Base-by-base conservation (phyloP, 2,888 invertebrate species). In the Halictus ligatus region DNA sequence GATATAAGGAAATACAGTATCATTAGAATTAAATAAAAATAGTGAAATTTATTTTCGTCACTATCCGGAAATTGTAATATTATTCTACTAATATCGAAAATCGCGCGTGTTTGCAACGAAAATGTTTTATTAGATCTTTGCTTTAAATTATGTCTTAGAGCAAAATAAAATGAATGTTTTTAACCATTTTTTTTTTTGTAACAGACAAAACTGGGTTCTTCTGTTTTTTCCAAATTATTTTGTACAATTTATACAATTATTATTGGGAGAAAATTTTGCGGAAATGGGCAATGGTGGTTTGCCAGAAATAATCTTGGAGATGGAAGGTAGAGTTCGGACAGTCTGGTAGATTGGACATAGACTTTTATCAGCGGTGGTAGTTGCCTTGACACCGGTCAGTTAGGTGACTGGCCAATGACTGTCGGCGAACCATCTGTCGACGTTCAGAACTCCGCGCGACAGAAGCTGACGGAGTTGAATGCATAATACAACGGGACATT, bases 401-500 rank as follows among this genome's bases (percentile, higher is more conserved):
- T 73, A 50, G 21, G 25, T 73, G 48, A 29, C 73, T 50, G 48
- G 50, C 21, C 73, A 29, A 48, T 73, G 46, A 50, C 50, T 73
- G 73, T 8, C 29, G 50, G 18, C 6, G 48, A 73, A 50, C 73
- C 71, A 25, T 29, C 25, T 21, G 35, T 25, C 15, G 25, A 35
- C 35, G 35, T 48, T 46, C 5, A 18, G 46, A 60, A 48, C 50
- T 46, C 10, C 7, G 1, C 10, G 15, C 67, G 83, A 48, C 25
- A 18, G 12, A 60, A 60, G n/a, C 35, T 10, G 67, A 74, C 35
- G 12, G 40, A 58, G 25, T 71, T 50, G 54, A 43, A 79, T 60
- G 72, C 60, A 79, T 81, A 67, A 78, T 74, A 50, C 40, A 75
- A 25, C 46, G 12, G 80, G 48, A 29, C 78, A 83, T 87, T 83